Conservation (phyloP, 2,888 invertebrate genomes). For the Himalopsyche tibetana region DNA sequence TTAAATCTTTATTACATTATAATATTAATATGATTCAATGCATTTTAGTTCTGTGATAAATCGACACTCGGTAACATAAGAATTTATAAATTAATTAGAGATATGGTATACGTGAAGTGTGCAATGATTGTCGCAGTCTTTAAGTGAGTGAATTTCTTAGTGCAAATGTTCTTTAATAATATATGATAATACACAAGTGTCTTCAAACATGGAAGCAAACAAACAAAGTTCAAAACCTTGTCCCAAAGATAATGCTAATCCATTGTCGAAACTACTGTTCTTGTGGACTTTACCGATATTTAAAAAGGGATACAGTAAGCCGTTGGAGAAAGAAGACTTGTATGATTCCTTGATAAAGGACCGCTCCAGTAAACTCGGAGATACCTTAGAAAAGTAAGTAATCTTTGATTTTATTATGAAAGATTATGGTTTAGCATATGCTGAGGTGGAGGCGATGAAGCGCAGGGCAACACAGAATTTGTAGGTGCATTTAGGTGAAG, state of each 20-base stretch:
- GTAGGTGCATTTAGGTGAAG: too few species aligned
- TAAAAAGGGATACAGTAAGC: conserved; percentile 83
- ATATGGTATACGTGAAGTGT: too few species aligned
- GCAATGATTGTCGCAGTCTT: neutral
- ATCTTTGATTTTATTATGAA: conserved; percentile 19
- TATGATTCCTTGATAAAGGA: conserved; percentile 83
- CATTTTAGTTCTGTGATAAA: too few species aligned
- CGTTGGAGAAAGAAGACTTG: conserved; percentile 85
- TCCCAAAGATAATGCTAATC: conserved; percentile 78
- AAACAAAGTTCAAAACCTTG: conserved; percentile 71
- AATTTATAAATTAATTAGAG: too few species aligned
- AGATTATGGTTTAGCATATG: neutral
- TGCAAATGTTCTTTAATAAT: neutral
- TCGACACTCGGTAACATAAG: too few species aligned
- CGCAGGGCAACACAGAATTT: too few species aligned
- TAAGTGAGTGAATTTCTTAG: neutral
- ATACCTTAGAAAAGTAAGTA: conserved; percentile 80
- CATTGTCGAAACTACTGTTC: conserved; percentile 80
- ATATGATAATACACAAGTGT: neutral
- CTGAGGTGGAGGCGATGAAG: too few species aligned
- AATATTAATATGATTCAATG: too few species aligned
- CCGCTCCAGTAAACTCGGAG: conserved; percentile 82
- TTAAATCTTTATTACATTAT: too few species aligned
- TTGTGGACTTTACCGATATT: conserved; percentile 88
- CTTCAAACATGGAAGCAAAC: conserved; percentile 47